These are phyloP conservation scores for Lochmaea crataegi DNA, from an alignment of 2,888 invertebrate species.

Conservation along the genomic window DNA sequence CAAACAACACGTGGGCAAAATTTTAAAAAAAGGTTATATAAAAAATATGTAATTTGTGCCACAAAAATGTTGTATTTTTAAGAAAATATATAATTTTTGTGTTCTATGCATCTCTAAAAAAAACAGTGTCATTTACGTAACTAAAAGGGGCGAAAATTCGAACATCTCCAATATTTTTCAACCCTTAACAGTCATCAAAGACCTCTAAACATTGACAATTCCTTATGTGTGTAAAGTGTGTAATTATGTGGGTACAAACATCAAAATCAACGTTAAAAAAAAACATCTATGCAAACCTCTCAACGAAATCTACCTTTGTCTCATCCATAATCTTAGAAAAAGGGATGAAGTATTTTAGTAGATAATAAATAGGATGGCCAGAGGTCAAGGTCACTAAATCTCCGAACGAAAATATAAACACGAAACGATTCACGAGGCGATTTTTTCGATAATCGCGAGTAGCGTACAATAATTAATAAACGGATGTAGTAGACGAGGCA, in stretches of 20 bases:
- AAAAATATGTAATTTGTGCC: too few relatives aligned
- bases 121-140: background rate
- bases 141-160: background rate
- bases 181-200: conserved; percentile 3
- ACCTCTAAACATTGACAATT: conserved; percentile 14
- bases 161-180: conserved; percentile 18
- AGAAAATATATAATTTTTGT: too few relatives aligned
- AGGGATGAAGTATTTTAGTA: conserved; percentile 45
- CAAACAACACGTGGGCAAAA: too few relatives aligned
- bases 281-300: conserved; percentile 46
- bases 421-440: conserved; percentile 50
- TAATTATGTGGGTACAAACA: conserved; percentile 3
- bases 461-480: conserved; percentile 6
- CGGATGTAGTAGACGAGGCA: conserved; percentile 11
- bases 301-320: conserved; percentile 57
- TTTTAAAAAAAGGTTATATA: too few relatives aligned
- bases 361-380: conserved; percentile 54
- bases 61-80: too few relatives aligned
- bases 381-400: conserved; percentile 53
- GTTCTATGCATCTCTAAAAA: too few relatives aligned
- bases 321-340: conserved; percentile 46
- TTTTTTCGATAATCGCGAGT: conserved; percentile 16
- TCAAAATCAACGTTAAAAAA: conserved; percentile 20
- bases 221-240: background rate
- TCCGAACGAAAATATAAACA: conserved; percentile 51